Conservation (phyloP, 2,797 vertebrate species). For the Coreius guichenoti region DNA sequence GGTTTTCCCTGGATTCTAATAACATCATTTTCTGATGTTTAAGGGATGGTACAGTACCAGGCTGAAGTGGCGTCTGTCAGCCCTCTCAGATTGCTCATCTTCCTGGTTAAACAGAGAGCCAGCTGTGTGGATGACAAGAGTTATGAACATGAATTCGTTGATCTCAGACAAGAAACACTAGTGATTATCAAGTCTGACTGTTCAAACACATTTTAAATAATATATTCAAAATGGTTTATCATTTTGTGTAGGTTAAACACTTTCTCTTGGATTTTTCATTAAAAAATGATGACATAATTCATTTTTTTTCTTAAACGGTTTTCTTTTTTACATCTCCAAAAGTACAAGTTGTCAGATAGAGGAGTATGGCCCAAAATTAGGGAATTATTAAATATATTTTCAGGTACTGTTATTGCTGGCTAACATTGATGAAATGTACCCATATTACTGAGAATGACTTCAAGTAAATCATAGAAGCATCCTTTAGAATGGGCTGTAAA, state of each 20-base stretch:
- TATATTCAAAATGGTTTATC: neutral
- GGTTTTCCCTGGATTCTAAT: neutral
- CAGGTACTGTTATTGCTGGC: neutral
- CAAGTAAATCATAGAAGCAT: neutral
- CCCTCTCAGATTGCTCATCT: slow-evolving; percentile 67
- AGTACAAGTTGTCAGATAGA: neutral
- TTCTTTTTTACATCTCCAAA: neutral
- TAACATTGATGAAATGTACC: neutral
- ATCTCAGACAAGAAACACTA: neutral
- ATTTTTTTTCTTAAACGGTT: neutral
- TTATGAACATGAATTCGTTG: neutral
- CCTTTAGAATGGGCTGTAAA: neutral
- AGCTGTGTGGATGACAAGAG: slow-evolving; percentile 49
- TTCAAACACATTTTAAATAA: neutral
- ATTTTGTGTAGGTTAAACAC: neutral
- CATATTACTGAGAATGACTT: neutral
- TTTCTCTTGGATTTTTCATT: neutral
- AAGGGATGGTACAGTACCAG: slow-evolving; percentile 74
- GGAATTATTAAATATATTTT: neutral
- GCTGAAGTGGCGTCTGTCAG: slow-evolving; percentile 73
- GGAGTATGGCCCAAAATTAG: neutral
- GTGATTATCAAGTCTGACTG: neutral
- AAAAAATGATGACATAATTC: neutral
- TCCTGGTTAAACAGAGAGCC: slow-evolving; percentile 65
- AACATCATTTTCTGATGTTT: slow-evolving; percentile 37